Evolutionary conservation across 2,888 invertebrate genomes (phyloP).

Genomic region (Lasioglossum villosulum): DNA sequence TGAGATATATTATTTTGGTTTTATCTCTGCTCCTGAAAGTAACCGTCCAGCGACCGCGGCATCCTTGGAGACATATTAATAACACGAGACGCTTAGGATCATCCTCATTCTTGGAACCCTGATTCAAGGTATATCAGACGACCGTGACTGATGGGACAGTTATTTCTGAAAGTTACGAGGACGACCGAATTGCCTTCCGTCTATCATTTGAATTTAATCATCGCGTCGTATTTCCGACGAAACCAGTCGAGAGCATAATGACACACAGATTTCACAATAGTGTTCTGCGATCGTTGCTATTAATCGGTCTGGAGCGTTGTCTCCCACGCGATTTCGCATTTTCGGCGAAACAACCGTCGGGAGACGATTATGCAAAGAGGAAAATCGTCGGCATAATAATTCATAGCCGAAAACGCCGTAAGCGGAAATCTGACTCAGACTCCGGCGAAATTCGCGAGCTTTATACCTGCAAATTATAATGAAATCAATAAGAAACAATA

Average conservation of each 20-base stretch:
- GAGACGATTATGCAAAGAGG: constrained; percentile 8
- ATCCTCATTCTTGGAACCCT: constrained; percentile 2
- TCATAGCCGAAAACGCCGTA: not conserved
- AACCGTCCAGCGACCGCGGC: not conserved
- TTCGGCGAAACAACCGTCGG: constrained; percentile 6
- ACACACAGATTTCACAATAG: constrained; percentile 25
- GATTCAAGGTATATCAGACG: constrained; percentile 4
- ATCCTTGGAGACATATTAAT: not conserved
- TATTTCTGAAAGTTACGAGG: constrained; percentile 23
- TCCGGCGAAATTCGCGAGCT: not conserved
- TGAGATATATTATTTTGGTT: not conserved
- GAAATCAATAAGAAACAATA: not conserved
- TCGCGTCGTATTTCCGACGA: not conserved
- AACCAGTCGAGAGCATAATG: not conserved
- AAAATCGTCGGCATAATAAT: not conserved
- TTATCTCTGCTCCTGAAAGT: not conserved
- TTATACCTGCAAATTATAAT: not conserved
- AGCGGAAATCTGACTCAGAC: not conserved
- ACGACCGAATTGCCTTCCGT: not conserved
- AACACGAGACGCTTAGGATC: constrained; percentile 6
- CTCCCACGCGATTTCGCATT: constrained; percentile 22
- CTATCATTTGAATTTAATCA: not conserved
- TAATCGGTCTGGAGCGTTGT: not conserved
- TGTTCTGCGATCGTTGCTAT: constrained; percentile 33
- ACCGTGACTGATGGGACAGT: not conserved